phyloP scores from a whole-genome alignment of 2,888 invertebrate species.

The Drosophila antonietae region DNA sequence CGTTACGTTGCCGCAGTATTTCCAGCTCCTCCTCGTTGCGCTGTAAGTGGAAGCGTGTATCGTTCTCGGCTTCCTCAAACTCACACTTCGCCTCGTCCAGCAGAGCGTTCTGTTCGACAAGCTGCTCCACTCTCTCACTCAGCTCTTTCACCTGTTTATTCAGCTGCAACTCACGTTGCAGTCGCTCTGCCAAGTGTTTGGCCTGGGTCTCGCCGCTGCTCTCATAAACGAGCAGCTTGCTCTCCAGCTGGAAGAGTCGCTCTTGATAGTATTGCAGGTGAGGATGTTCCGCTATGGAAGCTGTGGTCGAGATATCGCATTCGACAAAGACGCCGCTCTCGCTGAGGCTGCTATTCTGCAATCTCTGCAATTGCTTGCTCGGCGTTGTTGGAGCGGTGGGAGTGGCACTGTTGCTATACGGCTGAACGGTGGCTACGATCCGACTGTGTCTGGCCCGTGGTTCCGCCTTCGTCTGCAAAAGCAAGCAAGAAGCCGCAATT shows the following conservation, averaged over 20 bases:
- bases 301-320: constrained; percentile 82
- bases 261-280: constrained; percentile 88
- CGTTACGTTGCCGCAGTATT: constrained; percentile 85
- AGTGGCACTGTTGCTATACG: constrained; percentile 85
- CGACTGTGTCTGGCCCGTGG: constrained; percentile 75
- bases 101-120: constrained; percentile 87
- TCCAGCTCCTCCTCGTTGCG: constrained; percentile 88
- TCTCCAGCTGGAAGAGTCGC: constrained; percentile 88
- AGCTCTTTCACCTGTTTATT: constrained; percentile 85
- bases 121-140: constrained; percentile 85
- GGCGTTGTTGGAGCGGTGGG: constrained; percentile 64
- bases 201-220: constrained; percentile 88
- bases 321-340: constrained; percentile 92
- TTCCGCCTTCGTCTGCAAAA: constrained; percentile 65
- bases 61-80: constrained; percentile 91
- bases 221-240: constrained; percentile 88
- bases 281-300: constrained; percentile 85
- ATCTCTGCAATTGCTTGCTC: constrained; percentile 38
- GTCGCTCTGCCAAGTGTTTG: constrained; percentile 87
- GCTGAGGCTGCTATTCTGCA: constrained; percentile 86
- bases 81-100: constrained; percentile 91
- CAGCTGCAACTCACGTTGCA: constrained; percentile 88
- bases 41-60: constrained; percentile 86
- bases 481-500: constrained; percentile 41
- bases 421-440: constrained; percentile 88